Evolutionary conservation across 2,888 invertebrate species (phyloP), one percentile per base, ranked within the genome.

Genomic region (Acronicta psi): DNA sequence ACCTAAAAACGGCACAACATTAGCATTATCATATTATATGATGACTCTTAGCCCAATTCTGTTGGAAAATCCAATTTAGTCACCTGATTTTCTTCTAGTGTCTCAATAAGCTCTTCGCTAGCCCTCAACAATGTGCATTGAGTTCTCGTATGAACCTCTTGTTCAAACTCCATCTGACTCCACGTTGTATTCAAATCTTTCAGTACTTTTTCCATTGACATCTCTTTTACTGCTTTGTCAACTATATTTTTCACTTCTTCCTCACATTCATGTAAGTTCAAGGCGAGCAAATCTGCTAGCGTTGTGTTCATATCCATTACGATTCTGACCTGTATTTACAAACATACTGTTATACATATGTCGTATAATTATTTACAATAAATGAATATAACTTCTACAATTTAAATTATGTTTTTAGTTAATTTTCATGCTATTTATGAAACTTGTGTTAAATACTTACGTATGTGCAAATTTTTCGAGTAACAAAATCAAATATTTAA

Each of bases 221-320:
- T 98, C 94, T 99, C 99, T 91, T 99, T 99, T 0, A 99, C 98
- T 0, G 99, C 99, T 93, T 99, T 99, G 88, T 99, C 99, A 9
- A 99, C 99, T 79, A 99, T 99, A 87, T 98, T 98, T 83, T 98
- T 98, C 0, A 98, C 99, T 89, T 99, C 99, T 87, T 99, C 99
- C 89, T 99, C 99, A 88, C 98, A 99, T 89, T 99, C 98, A 88
- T 99, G 99, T 10, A 99, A 95, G 90, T 99, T 99, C 45, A 99
- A 91, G 6, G 97, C 97, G 67, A 99, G 93, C 18, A 99, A 94
- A 86, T 99, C 99, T 1, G 98, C 97, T 77, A 99, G 90, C 0
- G 99, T 99, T 10, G 99, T 99, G 69, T 96, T 97, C 79, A 96
- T 96, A 83, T 98, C 98, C 98, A 99, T 99, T 36, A 98, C 97